Evolutionary conservation across 2,797 vertebrate species (phyloP), one percentile per base, ranked within the genome.

Genomic region (Microctenopoma steveboyesi): DNA sequence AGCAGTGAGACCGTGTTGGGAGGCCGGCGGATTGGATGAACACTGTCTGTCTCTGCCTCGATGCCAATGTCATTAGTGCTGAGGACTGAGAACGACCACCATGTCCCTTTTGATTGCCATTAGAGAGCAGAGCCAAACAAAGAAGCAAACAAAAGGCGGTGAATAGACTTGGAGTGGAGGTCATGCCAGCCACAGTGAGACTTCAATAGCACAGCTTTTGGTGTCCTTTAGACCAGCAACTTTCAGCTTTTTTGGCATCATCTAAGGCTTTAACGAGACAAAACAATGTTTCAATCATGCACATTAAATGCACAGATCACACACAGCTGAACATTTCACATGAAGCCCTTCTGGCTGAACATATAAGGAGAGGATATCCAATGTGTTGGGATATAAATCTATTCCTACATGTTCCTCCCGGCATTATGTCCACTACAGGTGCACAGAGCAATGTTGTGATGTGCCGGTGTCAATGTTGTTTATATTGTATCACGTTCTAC

Each of bases 31-130:
- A 80, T 89, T 83, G 81, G 82, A 88, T 86, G 87, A 89, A 74
- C 79, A 62, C 67, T 63, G 82, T 81, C 86, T 90, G 78, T 86
- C 81, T 89, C 81, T 89, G 84, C 82, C 57, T 79, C 71, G 5
- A 50, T 92, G 91, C 92, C 91, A 92, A 90, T 89, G 88, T 91
- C 92, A 92, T 92, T 91, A 92, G 82, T 76, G 87, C 72, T 39
- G 77, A 91, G 88, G 88, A 90, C 90, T 82, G 79, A 85, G 87
- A 84, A 86, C 84, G 79, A 83, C 88, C 83, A 79, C 76, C 78
- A 40, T 66, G 76, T 88, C 86, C 86, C 86, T 75, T 90, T 89
- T 91, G 90, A 88, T 90, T 89, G 86, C 83, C 83, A 88, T 92
- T 89, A 88, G 82, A 86, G 83, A 71, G 72, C 54, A 69, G 73